A percentile compares a stretch with the other conserved stretches of the same genome.
phyloP scores from a whole-genome alignment of 2,797 vertebrate genomes.

The Sebastes wilsoni region DNA sequence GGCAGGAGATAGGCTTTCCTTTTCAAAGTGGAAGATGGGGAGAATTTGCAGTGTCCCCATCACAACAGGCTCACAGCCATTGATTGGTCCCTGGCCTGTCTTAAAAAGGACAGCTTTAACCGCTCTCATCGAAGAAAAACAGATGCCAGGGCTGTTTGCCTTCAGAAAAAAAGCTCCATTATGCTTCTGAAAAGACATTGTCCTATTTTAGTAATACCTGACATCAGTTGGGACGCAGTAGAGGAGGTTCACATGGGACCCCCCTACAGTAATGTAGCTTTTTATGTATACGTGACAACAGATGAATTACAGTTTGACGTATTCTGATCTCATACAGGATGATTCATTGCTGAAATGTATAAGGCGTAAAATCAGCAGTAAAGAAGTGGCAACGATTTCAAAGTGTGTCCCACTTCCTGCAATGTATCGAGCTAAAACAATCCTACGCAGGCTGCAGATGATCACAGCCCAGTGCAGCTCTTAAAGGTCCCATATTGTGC shows the following conservation, averaged over 20 bases:
- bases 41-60: slow-evolving; percentile 58
- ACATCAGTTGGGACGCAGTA: slow-evolving; percentile 11
- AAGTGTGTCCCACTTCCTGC: slow-evolving; percentile 9
- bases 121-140: slow-evolving; percentile 49
- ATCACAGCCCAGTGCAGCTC: neutral
- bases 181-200: slow-evolving; percentile 19
- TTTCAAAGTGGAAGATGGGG: slow-evolving; percentile 59
- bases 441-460: slow-evolving; percentile 16
- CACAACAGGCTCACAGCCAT: slow-evolving; percentile 50
- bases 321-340: slow-evolving; percentile 5
- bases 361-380: slow-evolving; percentile 1
- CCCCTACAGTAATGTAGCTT: slow-evolving; percentile 16
- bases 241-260: slow-evolving; percentile 8
- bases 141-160: slow-evolving; percentile 31
- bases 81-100: slow-evolving; percentile 69
- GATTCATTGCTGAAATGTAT: slow-evolving; percentile 12
- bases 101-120: slow-evolving; percentile 56
- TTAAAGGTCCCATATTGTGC: neutral
- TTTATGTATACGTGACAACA: slow-evolving; percentile 21
- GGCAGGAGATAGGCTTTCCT: slow-evolving; percentile 71
- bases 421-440: slow-evolving; percentile 18
- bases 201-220: slow-evolving; percentile 41
- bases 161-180: slow-evolving; percentile 12
- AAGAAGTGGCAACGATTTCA: neutral
- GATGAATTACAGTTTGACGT: slow-evolving; percentile 19